Evolutionary conservation across 2,797 vertebrate genomes (phyloP), one percentile per base, ranked within the genome.

Genomic region (Rallus crepitans): DNA sequence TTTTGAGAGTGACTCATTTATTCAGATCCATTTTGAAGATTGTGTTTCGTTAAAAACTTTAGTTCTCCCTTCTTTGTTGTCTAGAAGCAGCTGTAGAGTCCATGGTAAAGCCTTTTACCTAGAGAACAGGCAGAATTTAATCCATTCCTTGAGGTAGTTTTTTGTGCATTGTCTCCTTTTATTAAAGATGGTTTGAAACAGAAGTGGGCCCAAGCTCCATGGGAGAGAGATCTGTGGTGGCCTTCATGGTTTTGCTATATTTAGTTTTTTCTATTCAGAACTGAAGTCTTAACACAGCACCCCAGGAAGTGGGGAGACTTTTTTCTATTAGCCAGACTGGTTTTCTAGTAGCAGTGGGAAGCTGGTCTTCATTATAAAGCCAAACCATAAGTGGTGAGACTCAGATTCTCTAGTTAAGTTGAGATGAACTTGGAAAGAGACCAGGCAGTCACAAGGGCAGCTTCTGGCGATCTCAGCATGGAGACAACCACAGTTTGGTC

Each of bases 301-400:
- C 25, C 37, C 61, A 81, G 84, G 87, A 95, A 91, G 89, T 72
- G 61, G 69, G 28, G 39, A 75, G 11, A 21, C 37, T 73, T 70
- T 73, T 86, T 77, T 79, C 37, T 79, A 2, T 92, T 4, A 12
- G 70, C 52, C 48, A 79, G 84, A 70, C 35, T 56, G 61, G 12
- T 87, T 94, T 91, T 91, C 72, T 90, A 56, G 69, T 81, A 69
- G 61, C 80, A 52, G 1, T 82, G 69, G 59, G 87, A 81, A 90
- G 66, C 59, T 83, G 82, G 16, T 73, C 37, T 20, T 78, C 82
- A 45, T 91, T 78, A 50, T 52, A 35, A 72, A 90, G 72, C 79
- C 69, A 79, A 91, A 30, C 68, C 31, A 0, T 65, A 65, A 63
- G 82, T 69, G 47, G 37, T 37, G 73, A 70, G 59, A 24, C 76